Evolutionary conservation across 2,797 vertebrate species (phyloP).

Genomic region (Poecilia velifera): DNA sequence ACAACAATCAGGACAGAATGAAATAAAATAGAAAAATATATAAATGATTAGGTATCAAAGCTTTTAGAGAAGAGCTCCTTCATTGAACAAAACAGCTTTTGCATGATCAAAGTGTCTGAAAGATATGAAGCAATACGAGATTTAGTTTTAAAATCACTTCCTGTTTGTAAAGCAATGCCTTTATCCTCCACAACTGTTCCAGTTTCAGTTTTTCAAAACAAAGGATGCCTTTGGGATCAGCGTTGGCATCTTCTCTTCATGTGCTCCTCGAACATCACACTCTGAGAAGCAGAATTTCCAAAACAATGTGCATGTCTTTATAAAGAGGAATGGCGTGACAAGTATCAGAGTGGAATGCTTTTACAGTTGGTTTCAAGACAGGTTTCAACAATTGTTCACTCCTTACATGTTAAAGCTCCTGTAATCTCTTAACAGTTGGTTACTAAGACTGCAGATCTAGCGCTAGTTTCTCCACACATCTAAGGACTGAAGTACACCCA

Average conservation of each 20-base stretch:
- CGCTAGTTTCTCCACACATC: constrained; percentile 30
- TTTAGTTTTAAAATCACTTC: constrained; percentile 28
- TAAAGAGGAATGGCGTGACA: constrained; percentile 10
- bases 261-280: constrained; percentile 19
- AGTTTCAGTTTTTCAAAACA: constrained; percentile 32
- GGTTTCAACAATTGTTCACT: constrained; percentile 37
- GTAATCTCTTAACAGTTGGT: constrained; percentile 45
- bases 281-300: constrained; percentile 13
- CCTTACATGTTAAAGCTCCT: constrained; percentile 29
- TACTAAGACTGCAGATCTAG: constrained; percentile 40
- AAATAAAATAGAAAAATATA: background rate
- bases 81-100: constrained; percentile 20
- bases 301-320: background rate
- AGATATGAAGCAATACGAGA: constrained; percentile 1
- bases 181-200: constrained; percentile 28
- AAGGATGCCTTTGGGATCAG: constrained; percentile 28
- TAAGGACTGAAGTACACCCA: constrained; percentile 9
- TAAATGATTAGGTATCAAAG: constrained; percentile 14
- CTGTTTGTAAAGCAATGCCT: constrained; percentile 21
- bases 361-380: constrained; percentile 24
- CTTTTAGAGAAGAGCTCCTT: constrained; percentile 10
- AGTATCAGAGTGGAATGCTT: constrained; percentile 1
- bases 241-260: constrained; percentile 34
- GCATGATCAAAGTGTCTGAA: constrained; percentile 9
- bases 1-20: background rate